Percentiles rank a stretch among this genome's conserved stretches.
Conservation (phyloP, 2,888 invertebrate genomes). For the Brenthis hecate region DNA sequence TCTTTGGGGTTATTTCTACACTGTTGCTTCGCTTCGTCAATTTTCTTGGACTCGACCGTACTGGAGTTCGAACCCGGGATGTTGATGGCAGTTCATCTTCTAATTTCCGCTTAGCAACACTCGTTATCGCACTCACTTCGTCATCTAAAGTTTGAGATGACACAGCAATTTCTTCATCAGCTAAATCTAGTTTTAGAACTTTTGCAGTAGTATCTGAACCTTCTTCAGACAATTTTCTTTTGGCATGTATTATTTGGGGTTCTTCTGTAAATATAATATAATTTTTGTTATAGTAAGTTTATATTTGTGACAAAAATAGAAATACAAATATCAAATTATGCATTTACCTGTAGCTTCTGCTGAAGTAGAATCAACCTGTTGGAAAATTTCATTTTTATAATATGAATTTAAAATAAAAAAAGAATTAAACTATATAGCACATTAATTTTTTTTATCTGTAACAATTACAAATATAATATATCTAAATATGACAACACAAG, state of each 20-base stretch:
- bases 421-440: background rate
- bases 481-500: no score
- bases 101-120: constrained; percentile 52
- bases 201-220: constrained; percentile 55
- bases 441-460: background rate
- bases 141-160: constrained; percentile 65
- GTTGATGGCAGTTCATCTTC: constrained; percentile 59
- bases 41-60: constrained; percentile 64
- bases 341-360: constrained; percentile 41
- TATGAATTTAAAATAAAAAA: background rate
- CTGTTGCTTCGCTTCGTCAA: constrained; percentile 69
- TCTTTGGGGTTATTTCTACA: constrained; percentile 61
- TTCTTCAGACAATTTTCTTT: constrained; percentile 67
- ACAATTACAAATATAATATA: background rate
- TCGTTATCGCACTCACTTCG: constrained; percentile 66
- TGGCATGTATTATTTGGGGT: constrained; percentile 47
- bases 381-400: constrained; percentile 9
- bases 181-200: constrained; percentile 63
- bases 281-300: background rate
- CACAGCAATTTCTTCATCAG: constrained; percentile 52
- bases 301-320: background rate
- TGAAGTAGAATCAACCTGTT: constrained; percentile 40
- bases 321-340: background rate
- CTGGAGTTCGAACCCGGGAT: constrained; percentile 60
- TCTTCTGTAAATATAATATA: constrained; percentile 52